Conservation (phyloP, 1,140 invertebrate genomes). For the Pomacea maculata region DNA sequence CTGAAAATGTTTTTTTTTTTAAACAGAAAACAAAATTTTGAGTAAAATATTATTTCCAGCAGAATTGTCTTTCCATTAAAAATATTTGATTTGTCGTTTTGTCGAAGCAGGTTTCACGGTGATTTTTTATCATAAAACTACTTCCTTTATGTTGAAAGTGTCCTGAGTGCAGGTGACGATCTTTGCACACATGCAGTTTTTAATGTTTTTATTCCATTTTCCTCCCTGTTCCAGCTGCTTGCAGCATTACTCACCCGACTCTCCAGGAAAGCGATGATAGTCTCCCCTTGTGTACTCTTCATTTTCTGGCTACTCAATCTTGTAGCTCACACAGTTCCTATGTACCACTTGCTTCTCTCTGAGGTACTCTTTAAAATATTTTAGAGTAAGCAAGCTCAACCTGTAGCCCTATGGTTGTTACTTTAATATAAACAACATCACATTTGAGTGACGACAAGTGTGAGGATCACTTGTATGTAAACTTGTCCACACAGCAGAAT, state of each 20-base stretch:
- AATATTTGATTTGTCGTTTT: too few relatives aligned
- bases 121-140: too few relatives aligned
- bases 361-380: neutral
- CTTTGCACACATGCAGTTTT: neutral
- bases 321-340: conserved; percentile 74
- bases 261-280: conserved; percentile 29
- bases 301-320: conserved; percentile 83
- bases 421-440: too few relatives aligned
- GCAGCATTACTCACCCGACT: conserved; percentile 27
- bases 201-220: neutral
- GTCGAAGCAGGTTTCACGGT: too few relatives aligned
- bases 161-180: too few relatives aligned
- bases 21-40: neutral
- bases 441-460: too few relatives aligned
- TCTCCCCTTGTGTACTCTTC: conserved; percentile 86
- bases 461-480: too few relatives aligned
- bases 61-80: too few relatives aligned
- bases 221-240: conserved; percentile 21
- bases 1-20: neutral
- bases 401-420: too few relatives aligned
- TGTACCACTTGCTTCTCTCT: neutral
- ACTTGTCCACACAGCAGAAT: too few relatives aligned
- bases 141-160: too few relatives aligned
- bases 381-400: neutral
- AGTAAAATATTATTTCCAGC: too few relatives aligned